Percentiles rank a stretch among this genome's conserved stretches.
Evolutionary conservation across 2,797 vertebrate species (phyloP).

Genomic region (Gymnothorax javanicus): DNA sequence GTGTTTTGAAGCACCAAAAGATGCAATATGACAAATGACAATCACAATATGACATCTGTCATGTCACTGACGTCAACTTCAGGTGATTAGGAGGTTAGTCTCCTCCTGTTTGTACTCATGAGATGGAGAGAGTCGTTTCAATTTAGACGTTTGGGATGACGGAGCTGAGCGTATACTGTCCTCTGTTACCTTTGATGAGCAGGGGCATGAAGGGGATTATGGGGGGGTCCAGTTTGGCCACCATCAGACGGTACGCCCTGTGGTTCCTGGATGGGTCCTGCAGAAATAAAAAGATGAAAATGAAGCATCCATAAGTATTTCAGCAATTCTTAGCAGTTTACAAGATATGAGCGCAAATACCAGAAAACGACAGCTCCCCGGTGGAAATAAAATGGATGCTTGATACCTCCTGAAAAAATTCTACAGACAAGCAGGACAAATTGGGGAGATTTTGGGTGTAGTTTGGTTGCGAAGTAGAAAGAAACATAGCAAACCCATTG

Average conservation of each 20-base stretch:
- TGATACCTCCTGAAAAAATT: not conserved
- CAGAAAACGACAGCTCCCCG: not conserved
- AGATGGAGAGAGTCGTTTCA: not conserved
- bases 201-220: conserved; percentile 98
- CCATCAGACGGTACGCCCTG: conserved; percentile 88
- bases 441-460: not conserved
- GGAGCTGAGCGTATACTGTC: not conserved
- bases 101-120: not conserved
- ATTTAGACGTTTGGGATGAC: not conserved
- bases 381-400: not conserved
- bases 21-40: no score
- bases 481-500: not conserved
- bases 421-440: not conserved
- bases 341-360: no score
- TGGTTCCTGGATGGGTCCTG: conserved; percentile 99
- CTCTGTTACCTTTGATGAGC: conserved; percentile 91
- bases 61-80: no score
- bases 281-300: conserved; percentile 46
- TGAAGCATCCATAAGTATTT: no score
- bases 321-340: no score
- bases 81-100: no score
- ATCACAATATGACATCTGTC: no score
- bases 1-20: no score
- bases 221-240: conserved; percentile 91
- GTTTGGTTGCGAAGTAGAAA: not conserved